Base-by-base conservation (phyloP, 2,113 vertebrate species). In the Chloropsis cyanopogon region DNA sequence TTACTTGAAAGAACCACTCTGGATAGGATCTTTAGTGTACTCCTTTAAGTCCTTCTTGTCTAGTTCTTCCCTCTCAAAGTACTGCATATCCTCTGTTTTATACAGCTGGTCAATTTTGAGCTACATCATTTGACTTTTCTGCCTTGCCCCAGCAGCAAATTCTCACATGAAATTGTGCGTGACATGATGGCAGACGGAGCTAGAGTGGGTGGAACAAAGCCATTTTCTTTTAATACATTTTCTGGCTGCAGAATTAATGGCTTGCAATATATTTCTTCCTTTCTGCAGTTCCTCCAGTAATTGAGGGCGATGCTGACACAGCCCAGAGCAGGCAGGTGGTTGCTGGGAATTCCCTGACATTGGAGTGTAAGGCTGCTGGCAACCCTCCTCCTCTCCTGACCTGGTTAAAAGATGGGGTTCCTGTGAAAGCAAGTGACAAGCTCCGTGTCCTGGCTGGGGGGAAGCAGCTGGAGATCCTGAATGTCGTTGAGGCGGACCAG, bases 321-420 rank as follows among this genome's bases (percentile, higher is more conserved):
- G 96, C 97, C 56, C 97, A 97, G 56, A 98, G 93, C 94, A 98
- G 95, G 88, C 99, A 99, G 93, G 99, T 99, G 52, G 94, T 98
- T 46, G 88, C 98, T 89, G 98, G 97, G 61, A 98, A 97, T 88
- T 89, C 98, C 5, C 95, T 99, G 93, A 97, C 75, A 0, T 86
- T 99, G 92, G 98, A 99, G 64, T 99, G 99, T 80, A 98, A 98
- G 73, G 99, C 99, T 24, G 96, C 93, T 10, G 99, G 99, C 25
- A 98, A 99, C 79, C 99, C 99, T 47, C 94, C 97, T 4, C 99
- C 99, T 8, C 96, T 98, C 25, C 98, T 99, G 50, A 99, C 98
- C 13, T 99, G 99, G 99, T 93, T 99, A 61, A 99, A 99, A 89
- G 99, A 99, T 1, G 98, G 99, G 0, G 97, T 98, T 29, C 99